Conservation (phyloP, 2,888 invertebrate genomes). For the Cryptocephalus moraei region DNA sequence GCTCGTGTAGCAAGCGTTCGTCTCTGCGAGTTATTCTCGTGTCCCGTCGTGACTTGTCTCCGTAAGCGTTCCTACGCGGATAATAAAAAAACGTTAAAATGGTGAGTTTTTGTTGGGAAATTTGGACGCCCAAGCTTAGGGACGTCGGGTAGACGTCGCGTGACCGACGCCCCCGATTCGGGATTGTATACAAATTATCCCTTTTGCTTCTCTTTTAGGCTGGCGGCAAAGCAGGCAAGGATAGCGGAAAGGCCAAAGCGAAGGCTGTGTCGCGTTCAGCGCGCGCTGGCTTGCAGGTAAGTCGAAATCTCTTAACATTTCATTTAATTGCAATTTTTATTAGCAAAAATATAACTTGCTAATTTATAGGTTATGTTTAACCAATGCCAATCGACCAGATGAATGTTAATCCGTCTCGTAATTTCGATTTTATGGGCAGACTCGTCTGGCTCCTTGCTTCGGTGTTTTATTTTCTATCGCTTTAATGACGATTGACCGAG, state of each 20-base stretch:
- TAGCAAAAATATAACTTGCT: background rate
- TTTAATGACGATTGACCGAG: no score
- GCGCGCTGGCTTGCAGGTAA: constrained; percentile 95
- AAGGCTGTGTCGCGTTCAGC: constrained; percentile 99
- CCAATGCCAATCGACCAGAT: background rate
- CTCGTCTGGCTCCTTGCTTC: no score
- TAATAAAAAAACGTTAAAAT: constrained; percentile 24
- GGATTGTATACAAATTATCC: background rate
- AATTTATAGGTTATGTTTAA: background rate
- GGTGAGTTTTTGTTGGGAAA: constrained; percentile 32
- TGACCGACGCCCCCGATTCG: background rate
- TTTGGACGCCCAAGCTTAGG: constrained; percentile 4
- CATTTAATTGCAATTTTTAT: background rate
- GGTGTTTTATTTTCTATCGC: no score
- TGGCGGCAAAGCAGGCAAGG: constrained; percentile 99
- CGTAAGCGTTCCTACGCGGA: constrained; percentile 16
- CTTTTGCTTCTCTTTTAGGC: constrained; percentile 56
- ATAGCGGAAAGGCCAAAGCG: constrained; percentile 98
- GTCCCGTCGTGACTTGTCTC: constrained; percentile 21
- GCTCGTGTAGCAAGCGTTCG: background rate
- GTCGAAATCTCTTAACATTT: constrained; percentile 4
- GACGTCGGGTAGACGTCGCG: no score
- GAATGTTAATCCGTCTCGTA: background rate
- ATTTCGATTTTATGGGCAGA: constrained; percentile 7
- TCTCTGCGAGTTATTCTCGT: constrained; percentile 5